These are phyloP conservation scores for Aviceda subcristata DNA, from an alignment of 2,113 vertebrate genomes.

Conservation along the genomic window DNA sequence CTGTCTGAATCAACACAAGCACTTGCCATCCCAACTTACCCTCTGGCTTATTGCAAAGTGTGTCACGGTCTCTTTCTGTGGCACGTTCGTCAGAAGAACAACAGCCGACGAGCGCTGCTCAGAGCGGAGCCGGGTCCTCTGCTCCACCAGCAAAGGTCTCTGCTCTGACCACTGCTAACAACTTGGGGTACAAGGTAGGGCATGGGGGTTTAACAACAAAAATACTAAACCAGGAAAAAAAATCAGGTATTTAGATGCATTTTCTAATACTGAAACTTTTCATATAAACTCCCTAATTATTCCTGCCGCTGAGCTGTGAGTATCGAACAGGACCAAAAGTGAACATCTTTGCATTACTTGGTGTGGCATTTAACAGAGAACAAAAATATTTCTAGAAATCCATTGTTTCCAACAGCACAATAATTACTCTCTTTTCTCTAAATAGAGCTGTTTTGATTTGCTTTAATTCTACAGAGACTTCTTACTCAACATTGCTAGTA, in stretches of 20 bases:
- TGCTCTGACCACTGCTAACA: not conserved
- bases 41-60: not conserved
- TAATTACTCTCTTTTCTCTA: not conserved
- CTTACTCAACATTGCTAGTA: not conserved
- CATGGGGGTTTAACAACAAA: not conserved
- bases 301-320: not conserved
- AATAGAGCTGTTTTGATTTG: not conserved
- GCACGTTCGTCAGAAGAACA: not conserved
- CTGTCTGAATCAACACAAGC: not conserved
- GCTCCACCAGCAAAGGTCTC: not conserved
- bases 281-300: rapidly evolving
- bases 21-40: not conserved
- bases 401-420: not conserved
- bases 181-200: not conserved
- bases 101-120: rapidly evolving
- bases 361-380: not conserved
- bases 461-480: not conserved
- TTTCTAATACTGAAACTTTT: not conserved
- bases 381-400: not conserved
- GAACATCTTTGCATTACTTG: not conserved
- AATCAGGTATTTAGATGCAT: not conserved
- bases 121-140: not conserved
- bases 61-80: not conserved
- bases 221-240: not conserved
- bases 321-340: not conserved